A percentile compares a stretch with the other conserved stretches of the same genome.
These are phyloP conservation scores for Terrapene triunguis DNA, from an alignment of 2,113 vertebrate genomes.

Conservation along the genomic window DNA sequence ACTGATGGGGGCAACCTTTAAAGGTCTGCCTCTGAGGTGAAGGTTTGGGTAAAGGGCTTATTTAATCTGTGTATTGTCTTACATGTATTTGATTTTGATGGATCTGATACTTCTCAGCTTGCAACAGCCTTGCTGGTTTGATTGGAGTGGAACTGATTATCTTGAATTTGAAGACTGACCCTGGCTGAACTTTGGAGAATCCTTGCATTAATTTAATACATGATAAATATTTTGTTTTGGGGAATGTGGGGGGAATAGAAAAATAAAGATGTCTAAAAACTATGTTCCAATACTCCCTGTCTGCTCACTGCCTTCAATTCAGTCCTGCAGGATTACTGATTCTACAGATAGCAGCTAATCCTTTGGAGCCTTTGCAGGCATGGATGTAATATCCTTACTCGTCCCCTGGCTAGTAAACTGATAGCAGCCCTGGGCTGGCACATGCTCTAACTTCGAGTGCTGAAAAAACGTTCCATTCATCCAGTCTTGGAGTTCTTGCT, in stretches of 20 bases:
- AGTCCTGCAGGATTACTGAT: neutral
- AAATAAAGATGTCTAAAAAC: neutral
- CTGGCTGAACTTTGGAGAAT: neutral
- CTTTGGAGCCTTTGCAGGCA: neutral
- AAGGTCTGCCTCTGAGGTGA: neutral
- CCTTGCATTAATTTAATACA: neutral
- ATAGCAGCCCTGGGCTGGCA: neutral
- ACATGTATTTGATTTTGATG: constrained; percentile 6
- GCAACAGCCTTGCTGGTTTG: neutral
- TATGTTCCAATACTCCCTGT: neutral
- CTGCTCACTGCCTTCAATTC: neutral
- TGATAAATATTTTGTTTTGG: neutral
- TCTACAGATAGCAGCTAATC: neutral
- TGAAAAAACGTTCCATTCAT: neutral
- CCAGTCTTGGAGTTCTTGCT: neutral
- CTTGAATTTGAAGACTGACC: neutral
- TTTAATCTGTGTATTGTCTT: constrained; percentile 1
- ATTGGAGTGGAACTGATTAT: neutral
- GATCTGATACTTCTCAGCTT: neutral
- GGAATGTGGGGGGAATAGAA: neutral
- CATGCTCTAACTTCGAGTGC: neutral
- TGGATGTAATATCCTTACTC: neutral
- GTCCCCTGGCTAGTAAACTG: neutral
- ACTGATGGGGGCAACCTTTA: neutral
- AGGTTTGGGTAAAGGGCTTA: neutral